These are phyloP conservation scores for Athripsodes cinereus DNA, from an alignment of 2,888 invertebrate genomes.

Conservation along the genomic window DNA sequence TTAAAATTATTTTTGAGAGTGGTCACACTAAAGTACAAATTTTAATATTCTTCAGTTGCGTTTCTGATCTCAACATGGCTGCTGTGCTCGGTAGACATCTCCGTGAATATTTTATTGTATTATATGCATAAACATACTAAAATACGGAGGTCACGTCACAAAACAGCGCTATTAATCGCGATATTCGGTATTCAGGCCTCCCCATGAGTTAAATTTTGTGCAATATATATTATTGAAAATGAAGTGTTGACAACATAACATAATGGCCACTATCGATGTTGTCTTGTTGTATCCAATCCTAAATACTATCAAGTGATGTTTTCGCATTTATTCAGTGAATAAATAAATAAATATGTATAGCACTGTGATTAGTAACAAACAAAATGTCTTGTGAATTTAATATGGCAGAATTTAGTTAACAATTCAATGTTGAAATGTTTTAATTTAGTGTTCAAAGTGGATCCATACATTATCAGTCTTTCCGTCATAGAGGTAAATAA, in stretches of 20 bases:
- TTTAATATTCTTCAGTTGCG: background rate
- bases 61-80: background rate
- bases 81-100: background rate
- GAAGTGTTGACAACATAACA: background rate
- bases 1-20: too few species aligned
- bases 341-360: background rate
- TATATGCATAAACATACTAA: background rate
- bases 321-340: background rate
- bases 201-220: background rate
- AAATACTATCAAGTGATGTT: background rate
- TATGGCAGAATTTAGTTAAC: background rate
- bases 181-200: too few species aligned
- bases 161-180: too few species aligned
- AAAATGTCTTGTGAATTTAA: background rate
- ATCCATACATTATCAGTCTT: background rate
- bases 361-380: background rate
- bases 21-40: too few species aligned
- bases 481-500: background rate
- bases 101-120: background rate
- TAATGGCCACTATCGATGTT: background rate
- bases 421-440: background rate
- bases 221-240: background rate
- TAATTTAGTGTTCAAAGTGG: background rate
- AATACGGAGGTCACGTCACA: background rate
- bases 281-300: background rate